These are phyloP conservation scores for Nasonia longicornis DNA, from an alignment of 1,140 invertebrate species.

Conservation along the genomic window DNA sequence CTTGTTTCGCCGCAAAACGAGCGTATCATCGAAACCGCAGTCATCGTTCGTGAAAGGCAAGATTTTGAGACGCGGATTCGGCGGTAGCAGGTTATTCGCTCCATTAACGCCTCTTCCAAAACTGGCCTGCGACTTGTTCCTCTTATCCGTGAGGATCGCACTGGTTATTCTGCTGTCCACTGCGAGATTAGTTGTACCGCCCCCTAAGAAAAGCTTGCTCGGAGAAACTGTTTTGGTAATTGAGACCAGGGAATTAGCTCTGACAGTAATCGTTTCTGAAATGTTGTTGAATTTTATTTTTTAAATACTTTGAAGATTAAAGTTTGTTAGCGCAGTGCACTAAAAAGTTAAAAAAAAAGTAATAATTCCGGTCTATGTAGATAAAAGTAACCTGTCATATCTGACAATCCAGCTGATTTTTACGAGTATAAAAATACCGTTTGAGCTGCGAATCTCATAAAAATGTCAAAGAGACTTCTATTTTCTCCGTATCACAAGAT, in stretches of 20 bases:
- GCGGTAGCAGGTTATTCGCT: conserved; percentile 3
- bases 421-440: too few species aligned
- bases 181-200: conserved; percentile 51
- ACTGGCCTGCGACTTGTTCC: conserved; percentile 48
- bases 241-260: neutral
- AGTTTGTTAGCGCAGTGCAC: too few species aligned
- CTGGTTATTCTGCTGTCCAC: conserved; percentile 50
- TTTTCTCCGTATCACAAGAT: neutral
- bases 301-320: too few species aligned
- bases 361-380: too few species aligned
- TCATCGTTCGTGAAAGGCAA: neutral
- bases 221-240: conserved; percentile 59
- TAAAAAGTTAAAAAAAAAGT: too few species aligned
- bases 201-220: conserved; percentile 51
- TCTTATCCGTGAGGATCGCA: conserved; percentile 52
- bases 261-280: too few species aligned
- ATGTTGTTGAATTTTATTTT: too few species aligned
- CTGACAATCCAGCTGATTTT: too few species aligned
- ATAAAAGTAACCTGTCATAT: too few species aligned
- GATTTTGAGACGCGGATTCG: neutral
- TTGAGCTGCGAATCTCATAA: neutral
- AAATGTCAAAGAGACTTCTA: neutral
- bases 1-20: neutral
- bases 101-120: conserved; percentile 46
- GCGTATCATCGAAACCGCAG: neutral